phyloP scores from a whole-genome alignment of 2,888 invertebrate species.

The Aphrophora alni region DNA sequence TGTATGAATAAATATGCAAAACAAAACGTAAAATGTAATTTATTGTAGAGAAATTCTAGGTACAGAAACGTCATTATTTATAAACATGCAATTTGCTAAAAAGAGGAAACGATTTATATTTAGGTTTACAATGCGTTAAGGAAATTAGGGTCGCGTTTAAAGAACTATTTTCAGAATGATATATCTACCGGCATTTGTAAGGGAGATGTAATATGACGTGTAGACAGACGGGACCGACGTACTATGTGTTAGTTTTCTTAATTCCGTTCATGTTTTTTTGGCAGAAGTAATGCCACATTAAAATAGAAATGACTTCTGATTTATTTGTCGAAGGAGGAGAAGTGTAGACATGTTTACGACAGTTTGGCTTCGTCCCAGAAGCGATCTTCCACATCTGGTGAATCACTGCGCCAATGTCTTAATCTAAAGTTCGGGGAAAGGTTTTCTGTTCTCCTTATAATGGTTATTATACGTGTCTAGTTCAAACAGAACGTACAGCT shows the following conservation, averaged over 20 bases:
- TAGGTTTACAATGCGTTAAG: neutral
- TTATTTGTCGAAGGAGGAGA: neutral
- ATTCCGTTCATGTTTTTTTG: neutral
- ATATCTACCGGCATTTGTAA: neutral
- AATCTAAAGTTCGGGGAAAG: neutral
- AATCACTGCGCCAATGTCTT: slow-evolving; percentile 5
- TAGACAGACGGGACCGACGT: neutral
- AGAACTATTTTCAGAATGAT: neutral
- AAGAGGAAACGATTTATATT: too few species aligned
- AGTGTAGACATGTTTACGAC: neutral
- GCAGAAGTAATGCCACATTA: neutral
- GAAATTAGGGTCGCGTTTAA: neutral
- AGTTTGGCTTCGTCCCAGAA: neutral
- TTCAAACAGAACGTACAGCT: neutral
- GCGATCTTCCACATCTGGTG: neutral
- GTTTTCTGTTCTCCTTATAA: neutral
- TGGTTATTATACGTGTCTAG: neutral
- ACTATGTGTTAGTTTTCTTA: neutral
- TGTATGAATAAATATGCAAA: too few species aligned
- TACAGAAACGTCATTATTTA: too few species aligned
- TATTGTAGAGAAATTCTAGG: too few species aligned
- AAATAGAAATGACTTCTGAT: slow-evolving; percentile 2
- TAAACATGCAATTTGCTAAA: too few species aligned
- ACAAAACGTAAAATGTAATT: too few species aligned
- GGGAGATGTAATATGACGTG: neutral